Base-by-base conservation (phyloP, 2,113 vertebrate species). In the Ceyx melanurus region DNA sequence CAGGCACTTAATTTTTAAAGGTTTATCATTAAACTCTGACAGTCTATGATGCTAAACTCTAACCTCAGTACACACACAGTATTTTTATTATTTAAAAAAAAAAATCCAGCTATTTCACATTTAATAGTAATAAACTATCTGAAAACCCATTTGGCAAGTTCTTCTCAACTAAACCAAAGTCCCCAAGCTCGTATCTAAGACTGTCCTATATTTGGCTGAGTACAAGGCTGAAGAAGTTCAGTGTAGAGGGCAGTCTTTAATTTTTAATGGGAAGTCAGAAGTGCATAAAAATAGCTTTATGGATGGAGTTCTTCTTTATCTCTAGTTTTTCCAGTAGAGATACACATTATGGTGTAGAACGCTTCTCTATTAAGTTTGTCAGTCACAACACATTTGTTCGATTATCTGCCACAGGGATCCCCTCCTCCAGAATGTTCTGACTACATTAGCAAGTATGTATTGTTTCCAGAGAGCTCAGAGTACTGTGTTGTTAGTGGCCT, bases 261-360 rank as follows among this genome's bases (percentile, higher is more conserved):
- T 95, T 88, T 94, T 90, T 94, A 90, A 88, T 95, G 78, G 19
- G 33, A 87, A 92, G 37, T 82, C 58, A 73, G 77, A 86, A 92
- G 28, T 2, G 1, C 23, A n/a, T 86, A 81, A 92, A 93, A 90
- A 91, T 72, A 92, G 61, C n/a, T 82, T 80, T 66, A 8, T 76
- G 35, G 56, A 66, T 68, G 56, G 61, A 73, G 54, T n/a, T 81
- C n/a, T 81, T 46, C 48, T 33, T 84, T 89, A 92, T 92, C 67
- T 92, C 74, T 62, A 35, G 12, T 61, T 6, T 61, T 88, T 78
- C 58, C n/a, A 33, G 68, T 76, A 60, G 66, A 82, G 60, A 22
- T 71, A 53, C 48, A 81, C 51, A 17, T 83, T 67, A 79, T 51
- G 43, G 56, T 72, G 46, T 74, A 80, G 40, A 31, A 58, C 1